Evolutionary conservation across 92 coral and sea anemone species (phyloP), one percentile per base, ranked within the genome.

Genomic region (Porites rus): DNA sequence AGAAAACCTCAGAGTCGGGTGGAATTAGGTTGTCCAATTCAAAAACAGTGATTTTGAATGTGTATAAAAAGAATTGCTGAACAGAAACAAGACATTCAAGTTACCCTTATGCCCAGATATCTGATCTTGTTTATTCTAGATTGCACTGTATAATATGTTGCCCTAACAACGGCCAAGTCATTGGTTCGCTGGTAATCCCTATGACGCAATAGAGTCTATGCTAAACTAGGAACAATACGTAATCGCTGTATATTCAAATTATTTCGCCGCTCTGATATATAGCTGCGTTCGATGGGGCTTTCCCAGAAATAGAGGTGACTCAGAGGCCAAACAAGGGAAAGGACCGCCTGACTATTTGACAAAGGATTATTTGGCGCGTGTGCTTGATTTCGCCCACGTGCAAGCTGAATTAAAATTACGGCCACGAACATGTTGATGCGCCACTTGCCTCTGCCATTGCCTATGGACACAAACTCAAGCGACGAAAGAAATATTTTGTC

Each of bases 241-340:
- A 53, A 67, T 51, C 46, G 21, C 9, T 25, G 16, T 2, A 0
- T 0, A 67, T 12, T 7, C 16, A 43, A 16, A 80, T 5, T 7
- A 52, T 10, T n/a, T 1, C 18, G 22, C 7, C 28, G 66, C 66
- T 4, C 25, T 80, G 56, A 82, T 84, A 92, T 92, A 92, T 84
- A 84, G 18, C 76, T 16, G 10, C 8, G 77, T 46, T 59, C 52
- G 25, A 21, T 69, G 94, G 94, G 92, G 72, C 89, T 92, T 85
- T 89, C 95, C 95, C 95, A 92, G 89, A 89, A 74, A 89, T 89
- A 89, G 88, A 13, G 11, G 79, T 90, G 93, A 90, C 65, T 75
- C 70, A 79, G 69, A 18, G 50, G 70, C 52, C 74, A 79, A 22
- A 22, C 53, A 53, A 5, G 68, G 74, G 92, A 68, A 58, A 86